Percentiles rank a stretch among this genome's conserved stretches.
Conservation (phyloP, 2,797 vertebrate genomes). For the Myotis vivesi region DNA sequence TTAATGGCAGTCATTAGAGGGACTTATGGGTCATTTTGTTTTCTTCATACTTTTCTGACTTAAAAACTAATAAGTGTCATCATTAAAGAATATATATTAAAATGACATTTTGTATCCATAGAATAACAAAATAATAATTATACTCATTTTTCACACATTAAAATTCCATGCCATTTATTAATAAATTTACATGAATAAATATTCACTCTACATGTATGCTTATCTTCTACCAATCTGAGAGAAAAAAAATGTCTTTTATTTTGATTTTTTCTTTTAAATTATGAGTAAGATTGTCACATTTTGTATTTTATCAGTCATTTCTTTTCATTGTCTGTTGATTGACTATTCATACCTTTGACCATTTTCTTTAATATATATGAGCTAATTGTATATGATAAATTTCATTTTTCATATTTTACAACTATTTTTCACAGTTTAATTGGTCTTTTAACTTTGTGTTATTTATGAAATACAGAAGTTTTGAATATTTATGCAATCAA, state of each 20-base stretch:
- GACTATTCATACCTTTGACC: background rate
- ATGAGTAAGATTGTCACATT: background rate
- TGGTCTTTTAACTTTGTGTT: background rate
- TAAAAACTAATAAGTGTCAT: background rate
- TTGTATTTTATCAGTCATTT: background rate
- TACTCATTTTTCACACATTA: constrained; percentile 15
- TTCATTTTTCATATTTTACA: background rate
- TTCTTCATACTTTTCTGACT: constrained; percentile 17
- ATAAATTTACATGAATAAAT: background rate
- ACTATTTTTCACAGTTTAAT: background rate
- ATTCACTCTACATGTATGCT: background rate
- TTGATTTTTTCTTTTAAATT: background rate
- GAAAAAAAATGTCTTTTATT: background rate
- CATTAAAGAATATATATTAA: constrained; percentile 2
- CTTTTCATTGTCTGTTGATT: background rate
- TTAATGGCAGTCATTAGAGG: background rate
- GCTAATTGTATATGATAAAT: background rate
- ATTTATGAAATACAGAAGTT: background rate
- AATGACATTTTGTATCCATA: constrained; percentile 31
- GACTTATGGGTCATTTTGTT: background rate
- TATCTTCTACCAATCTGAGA: background rate
- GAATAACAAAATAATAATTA: background rate
- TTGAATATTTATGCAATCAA: background rate
- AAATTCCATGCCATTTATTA: background rate
- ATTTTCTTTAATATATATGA: background rate